These are phyloP conservation scores for Urosaurus nigricauda DNA, from an alignment of 2,797 vertebrate species.

Conservation along the genomic window DNA sequence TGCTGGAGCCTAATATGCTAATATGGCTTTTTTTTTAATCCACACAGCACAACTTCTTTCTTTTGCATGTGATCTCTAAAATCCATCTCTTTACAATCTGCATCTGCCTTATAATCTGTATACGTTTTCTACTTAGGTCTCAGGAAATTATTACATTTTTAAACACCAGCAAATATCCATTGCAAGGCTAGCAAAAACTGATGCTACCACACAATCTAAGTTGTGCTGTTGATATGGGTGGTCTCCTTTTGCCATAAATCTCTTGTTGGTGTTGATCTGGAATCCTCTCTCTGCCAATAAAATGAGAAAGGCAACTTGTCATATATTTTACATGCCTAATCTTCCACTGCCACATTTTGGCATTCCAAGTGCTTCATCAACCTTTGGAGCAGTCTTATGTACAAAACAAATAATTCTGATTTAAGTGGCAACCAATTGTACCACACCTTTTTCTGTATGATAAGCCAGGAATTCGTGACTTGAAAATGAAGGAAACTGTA, in stretches of 20 bases:
- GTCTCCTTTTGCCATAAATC: background rate
- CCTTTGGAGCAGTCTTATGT: background rate
- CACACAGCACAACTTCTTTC: background rate
- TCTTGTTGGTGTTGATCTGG: background rate
- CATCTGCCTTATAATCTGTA: background rate
- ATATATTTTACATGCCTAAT: background rate
- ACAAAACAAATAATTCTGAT: conserved; percentile 26
- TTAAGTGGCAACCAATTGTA: background rate
- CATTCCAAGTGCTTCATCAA: background rate
- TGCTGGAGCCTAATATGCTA: background rate
- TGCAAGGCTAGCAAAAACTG: background rate
- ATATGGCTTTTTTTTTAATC: too few species aligned
- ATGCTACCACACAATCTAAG: background rate
- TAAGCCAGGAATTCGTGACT: background rate
- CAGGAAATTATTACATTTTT: background rate
- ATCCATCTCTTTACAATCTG: background rate
- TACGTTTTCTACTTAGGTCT: background rate
- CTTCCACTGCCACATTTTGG: background rate
- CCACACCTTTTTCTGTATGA: background rate
- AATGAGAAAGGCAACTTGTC: background rate
- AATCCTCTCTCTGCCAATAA: background rate
- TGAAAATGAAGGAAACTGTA: background rate
- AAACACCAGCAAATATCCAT: background rate
- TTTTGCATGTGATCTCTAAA: background rate
- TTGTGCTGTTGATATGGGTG: background rate